Evolutionary conservation across 1,140 invertebrate species (phyloP).

Genomic region (Agraylea sexmaculata): DNA sequence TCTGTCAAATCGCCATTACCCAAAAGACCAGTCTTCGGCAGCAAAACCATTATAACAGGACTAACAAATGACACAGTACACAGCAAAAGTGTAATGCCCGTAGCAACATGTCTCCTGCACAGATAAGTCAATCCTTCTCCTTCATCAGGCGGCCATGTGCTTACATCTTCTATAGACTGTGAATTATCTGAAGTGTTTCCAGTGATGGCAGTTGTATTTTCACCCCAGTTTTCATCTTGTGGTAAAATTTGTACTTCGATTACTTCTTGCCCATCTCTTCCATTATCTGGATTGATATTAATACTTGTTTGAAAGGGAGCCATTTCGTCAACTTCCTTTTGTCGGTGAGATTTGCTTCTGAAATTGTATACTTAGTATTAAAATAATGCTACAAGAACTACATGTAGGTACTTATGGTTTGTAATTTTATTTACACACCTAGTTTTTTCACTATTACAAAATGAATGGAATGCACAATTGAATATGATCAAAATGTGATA

Average conservation of each 20-base stretch:
- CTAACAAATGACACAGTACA: slow-evolving; percentile 78
- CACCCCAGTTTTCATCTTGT: slow-evolving; percentile 96
- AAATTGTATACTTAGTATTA: slow-evolving; percentile 13
- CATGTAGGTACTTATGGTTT: not conserved
- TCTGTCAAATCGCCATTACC: slow-evolving; percentile 14
- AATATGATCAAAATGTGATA: not conserved
- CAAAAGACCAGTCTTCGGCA: slow-evolving; percentile 80
- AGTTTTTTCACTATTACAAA: not conserved
- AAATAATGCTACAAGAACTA: not conserved
- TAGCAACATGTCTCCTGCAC: slow-evolving; percentile 68
- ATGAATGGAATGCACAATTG: not conserved
- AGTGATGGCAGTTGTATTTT: slow-evolving; percentile 93
- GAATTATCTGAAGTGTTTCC: slow-evolving; percentile 93
- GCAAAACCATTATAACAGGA: slow-evolving; percentile 85
- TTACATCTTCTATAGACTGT: slow-evolving; percentile 82
- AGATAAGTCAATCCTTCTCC: slow-evolving; percentile 59
- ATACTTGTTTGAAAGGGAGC: slow-evolving; percentile 71
- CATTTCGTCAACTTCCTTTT: slow-evolving; percentile 43
- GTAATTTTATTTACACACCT: not conserved
- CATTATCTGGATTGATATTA: slow-evolving; percentile 55
- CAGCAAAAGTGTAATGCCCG: slow-evolving; percentile 61
- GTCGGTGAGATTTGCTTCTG: slow-evolving; percentile 37
- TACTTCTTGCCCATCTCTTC: slow-evolving; percentile 62
- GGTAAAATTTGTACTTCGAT: slow-evolving; percentile 89
- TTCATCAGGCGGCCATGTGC: slow-evolving; percentile 64